Evolutionary conservation across 2,797 vertebrate genomes (phyloP).

Genomic region (Rhabdomys pumilio): DNA sequence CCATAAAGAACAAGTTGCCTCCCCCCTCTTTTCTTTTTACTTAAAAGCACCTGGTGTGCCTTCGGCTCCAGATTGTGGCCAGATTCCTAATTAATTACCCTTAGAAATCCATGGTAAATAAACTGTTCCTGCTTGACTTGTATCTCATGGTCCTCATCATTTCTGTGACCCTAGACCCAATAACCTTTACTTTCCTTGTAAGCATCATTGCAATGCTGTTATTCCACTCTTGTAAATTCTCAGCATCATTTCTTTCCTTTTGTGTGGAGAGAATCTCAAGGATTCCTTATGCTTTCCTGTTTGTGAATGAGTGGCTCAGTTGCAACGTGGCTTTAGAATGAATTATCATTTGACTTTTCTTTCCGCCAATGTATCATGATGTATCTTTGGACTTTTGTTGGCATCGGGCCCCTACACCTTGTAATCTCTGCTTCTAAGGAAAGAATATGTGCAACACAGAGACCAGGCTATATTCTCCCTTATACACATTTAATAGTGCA

Average conservation of each 20-base stretch:
- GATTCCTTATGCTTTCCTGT: constrained; percentile 81
- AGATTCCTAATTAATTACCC: too few relatives aligned
- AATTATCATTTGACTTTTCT: not conserved
- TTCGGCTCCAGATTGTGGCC: too few relatives aligned
- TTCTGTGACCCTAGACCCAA: too few relatives aligned
- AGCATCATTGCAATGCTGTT: constrained; percentile 77
- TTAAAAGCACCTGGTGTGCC: too few relatives aligned
- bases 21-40: too few relatives aligned
- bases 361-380: constrained; percentile 9
- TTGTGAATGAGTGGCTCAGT: constrained; percentile 70
- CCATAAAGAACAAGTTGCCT: too few relatives aligned
- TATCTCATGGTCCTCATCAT: too few relatives aligned
- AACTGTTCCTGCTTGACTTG: too few relatives aligned
- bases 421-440: not conserved
- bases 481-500: constrained; percentile 99
- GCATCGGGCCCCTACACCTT: not conserved
- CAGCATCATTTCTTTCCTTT: constrained; percentile 78
- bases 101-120: too few relatives aligned
- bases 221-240: constrained; percentile 70
- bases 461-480: constrained; percentile 68
- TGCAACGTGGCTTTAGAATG: constrained; percentile 68
- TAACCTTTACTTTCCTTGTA: constrained; percentile 75
- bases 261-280: constrained; percentile 37
- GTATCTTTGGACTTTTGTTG: not conserved
- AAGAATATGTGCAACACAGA: constrained; percentile 57